phyloP scores from a whole-genome alignment of 2,888 invertebrate species.

The Eremobia ochroleuca region DNA sequence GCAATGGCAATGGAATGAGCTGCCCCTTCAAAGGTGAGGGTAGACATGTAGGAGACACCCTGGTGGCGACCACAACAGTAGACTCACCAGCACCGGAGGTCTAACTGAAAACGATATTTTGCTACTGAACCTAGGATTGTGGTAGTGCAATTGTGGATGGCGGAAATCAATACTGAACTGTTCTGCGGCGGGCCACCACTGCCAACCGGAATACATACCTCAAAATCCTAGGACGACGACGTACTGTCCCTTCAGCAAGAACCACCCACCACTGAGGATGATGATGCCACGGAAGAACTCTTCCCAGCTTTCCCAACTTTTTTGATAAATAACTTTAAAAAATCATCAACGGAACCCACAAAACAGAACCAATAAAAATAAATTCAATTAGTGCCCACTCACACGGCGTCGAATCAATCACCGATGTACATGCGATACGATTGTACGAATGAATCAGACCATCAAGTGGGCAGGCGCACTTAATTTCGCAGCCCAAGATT shows the following conservation, averaged over 20 bases:
- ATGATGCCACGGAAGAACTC: background rate
- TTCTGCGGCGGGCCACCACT: background rate
- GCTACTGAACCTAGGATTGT: background rate
- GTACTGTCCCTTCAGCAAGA: background rate
- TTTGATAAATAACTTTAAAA: background rate
- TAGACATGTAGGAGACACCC: background rate
- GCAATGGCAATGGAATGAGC: background rate
- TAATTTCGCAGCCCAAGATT: constrained; percentile 47
- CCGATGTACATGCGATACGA: constrained; percentile 39
- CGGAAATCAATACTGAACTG: background rate
- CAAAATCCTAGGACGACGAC: background rate
- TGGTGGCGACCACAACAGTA: background rate
- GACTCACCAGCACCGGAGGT: background rate
- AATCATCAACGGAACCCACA: constrained; percentile 38
- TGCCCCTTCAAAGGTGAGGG: background rate
- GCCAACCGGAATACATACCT: background rate
- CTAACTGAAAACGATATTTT: background rate
- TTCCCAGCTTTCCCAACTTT: background rate
- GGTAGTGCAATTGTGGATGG: background rate
- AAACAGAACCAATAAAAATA: constrained; percentile 2
- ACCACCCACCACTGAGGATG: background rate
- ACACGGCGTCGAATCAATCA: constrained; percentile 57
- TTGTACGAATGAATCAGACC: constrained; percentile 50
- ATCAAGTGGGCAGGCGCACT: constrained; percentile 30
- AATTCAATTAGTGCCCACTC: constrained; percentile 59